Percentiles rank a stretch among this genome's conserved stretches.
Evolutionary conservation across 2,888 invertebrate species (phyloP).

Genomic region (Nasonovia ribisnigri): DNA sequence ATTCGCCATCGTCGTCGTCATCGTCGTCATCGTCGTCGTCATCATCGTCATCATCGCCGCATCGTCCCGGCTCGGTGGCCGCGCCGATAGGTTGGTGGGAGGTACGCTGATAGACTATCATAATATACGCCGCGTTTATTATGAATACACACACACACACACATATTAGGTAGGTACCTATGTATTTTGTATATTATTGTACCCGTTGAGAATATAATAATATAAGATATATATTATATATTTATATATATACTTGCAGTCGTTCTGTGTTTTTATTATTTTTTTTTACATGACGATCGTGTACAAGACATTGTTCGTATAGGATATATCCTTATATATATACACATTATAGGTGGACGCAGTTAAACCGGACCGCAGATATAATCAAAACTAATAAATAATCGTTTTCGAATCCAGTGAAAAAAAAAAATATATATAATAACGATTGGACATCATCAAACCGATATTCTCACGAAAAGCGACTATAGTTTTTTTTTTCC

Average conservation of each 20-base stretch:
- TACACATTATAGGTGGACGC: neutral
- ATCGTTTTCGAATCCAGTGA: slow-evolving; percentile 33
- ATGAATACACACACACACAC: neutral
- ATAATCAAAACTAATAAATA: slow-evolving; percentile 62
- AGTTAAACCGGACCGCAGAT: slow-evolving; percentile 57
- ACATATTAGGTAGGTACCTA: too few relatives aligned
- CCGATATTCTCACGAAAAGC: slow-evolving; percentile 45
- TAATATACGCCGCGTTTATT: neutral
- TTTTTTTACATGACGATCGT: neutral
- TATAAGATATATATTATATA: too few relatives aligned
- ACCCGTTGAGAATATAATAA: neutral
- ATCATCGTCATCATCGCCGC: neutral
- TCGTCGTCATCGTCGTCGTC: neutral
- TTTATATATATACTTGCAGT: neutral
- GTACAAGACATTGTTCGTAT: neutral
- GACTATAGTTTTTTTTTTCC: slow-evolving; percentile 10
- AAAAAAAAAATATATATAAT: slow-evolving; percentile 47
- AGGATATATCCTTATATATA: neutral
- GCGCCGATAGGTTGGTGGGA: too few relatives aligned
- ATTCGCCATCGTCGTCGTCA: neutral
- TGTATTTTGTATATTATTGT: neutral
- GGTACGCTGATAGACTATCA: too few relatives aligned
- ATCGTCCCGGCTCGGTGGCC: too few relatives aligned
- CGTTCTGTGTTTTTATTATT: neutral
- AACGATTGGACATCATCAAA: slow-evolving; percentile 29